Evolutionary conservation across 2,888 invertebrate genomes (phyloP).

Genomic region (Caprella mutica): DNA sequence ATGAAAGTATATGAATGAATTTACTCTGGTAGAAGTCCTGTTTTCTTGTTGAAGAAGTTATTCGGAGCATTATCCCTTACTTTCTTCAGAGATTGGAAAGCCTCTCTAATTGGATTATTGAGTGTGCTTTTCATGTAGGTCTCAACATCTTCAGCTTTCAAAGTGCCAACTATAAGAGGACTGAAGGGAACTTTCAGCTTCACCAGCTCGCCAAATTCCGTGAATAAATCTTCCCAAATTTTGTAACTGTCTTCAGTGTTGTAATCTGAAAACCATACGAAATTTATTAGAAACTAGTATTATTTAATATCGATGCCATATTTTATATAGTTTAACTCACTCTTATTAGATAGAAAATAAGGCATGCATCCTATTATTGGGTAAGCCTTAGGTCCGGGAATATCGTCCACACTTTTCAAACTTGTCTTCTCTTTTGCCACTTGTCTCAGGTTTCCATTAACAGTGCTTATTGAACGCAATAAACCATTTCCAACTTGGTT

Average conservation of each 20-base stretch:
- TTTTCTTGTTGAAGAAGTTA: slow-evolving; percentile 38
- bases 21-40: slow-evolving; percentile 44
- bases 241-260: neutral
- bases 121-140: slow-evolving; percentile 42
- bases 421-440: no score
- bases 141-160: slow-evolving; percentile 46
- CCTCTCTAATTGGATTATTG: slow-evolving; percentile 41
- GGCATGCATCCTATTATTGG: neutral
- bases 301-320: no score
- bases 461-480: no score
- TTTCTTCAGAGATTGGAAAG: slow-evolving; percentile 41
- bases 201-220: slow-evolving; percentile 11
- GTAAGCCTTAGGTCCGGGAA: slow-evolving; percentile 1
- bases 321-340: no score
- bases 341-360: neutral
- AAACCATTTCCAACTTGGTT: no score
- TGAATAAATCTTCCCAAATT: slow-evolving; percentile 1
- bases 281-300: no score
- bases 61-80: slow-evolving; percentile 40
- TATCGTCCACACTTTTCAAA: neutral
- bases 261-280: neutral
- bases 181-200: neutral
- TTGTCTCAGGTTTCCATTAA: no score
- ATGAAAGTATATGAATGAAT: slow-evolving; percentile 22
- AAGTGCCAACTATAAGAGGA: slow-evolving; percentile 36